A percentile compares a stretch with the other conserved stretches of the same genome.
Conservation (phyloP, 1,140 invertebrate genomes). For the Grapholita molesta region DNA sequence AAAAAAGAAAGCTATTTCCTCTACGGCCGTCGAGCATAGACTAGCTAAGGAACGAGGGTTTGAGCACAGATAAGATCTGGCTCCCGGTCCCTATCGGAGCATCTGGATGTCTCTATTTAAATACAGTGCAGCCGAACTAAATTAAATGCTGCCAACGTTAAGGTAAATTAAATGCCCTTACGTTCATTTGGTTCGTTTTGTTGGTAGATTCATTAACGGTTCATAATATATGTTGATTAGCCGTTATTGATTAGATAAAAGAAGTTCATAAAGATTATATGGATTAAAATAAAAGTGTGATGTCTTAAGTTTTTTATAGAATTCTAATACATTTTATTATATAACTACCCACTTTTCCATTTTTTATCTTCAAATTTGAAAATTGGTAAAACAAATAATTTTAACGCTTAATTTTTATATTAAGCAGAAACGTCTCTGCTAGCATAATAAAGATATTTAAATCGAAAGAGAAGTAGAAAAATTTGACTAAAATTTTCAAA, state of each 20-base stretch:
- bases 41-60: constrained; percentile 44
- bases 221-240: not conserved
- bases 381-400: too few relatives aligned
- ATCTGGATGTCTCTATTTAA: constrained; percentile 70
- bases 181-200: not conserved
- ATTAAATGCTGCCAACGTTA: constrained; percentile 50
- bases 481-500: too few relatives aligned
- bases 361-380: too few relatives aligned
- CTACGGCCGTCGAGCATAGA: constrained; percentile 1
- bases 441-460: too few relatives aligned
- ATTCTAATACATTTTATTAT: too few relatives aligned
- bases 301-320: too few relatives aligned
- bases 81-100: constrained; percentile 45
- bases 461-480: too few relatives aligned
- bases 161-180: constrained; percentile 39
- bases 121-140: constrained; percentile 52
- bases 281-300: not conserved
- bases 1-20: constrained; percentile 6
- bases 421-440: too few relatives aligned
- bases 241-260: not conserved
- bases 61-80: constrained; percentile 48
- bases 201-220: constrained; percentile 5
- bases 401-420: too few relatives aligned
- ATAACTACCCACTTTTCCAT: too few relatives aligned
- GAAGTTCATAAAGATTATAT: not conserved